Percentiles rank a stretch among this genome's conserved stretches.
Conservation (phyloP, 2,888 invertebrate genomes). For the Hesperia comma region DNA sequence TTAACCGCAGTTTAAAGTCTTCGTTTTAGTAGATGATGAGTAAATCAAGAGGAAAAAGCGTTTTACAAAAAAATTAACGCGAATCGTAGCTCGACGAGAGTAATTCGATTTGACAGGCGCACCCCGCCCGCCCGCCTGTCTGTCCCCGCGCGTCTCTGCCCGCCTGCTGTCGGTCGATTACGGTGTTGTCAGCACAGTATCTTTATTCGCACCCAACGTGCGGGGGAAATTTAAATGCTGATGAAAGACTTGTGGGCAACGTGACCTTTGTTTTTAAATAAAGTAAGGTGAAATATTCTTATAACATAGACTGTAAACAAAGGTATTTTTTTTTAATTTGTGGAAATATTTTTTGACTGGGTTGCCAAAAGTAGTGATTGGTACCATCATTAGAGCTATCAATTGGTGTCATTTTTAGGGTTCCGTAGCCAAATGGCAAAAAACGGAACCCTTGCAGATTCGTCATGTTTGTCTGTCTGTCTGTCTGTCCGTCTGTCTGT, state of each 20-base stretch:
- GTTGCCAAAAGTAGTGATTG: not conserved
- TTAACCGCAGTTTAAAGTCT: conserved; percentile 43
- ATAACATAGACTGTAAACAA: not conserved
- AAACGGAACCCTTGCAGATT: no score
- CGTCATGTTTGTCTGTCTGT: no score
- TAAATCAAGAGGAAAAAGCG: conserved; percentile 67
- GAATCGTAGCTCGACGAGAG: conserved; percentile 57
- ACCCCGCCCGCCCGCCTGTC: conserved; percentile 54
- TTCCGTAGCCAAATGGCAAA: no score
- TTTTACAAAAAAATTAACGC: conserved; percentile 62
- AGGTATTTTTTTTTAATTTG: not conserved
- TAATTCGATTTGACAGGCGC: conserved; percentile 74
- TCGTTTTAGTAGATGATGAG: conserved; percentile 49
- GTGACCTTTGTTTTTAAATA: conserved; percentile 12
- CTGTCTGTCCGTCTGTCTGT: no score
- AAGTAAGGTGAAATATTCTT: not conserved
- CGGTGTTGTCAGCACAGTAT: conserved; percentile 60
- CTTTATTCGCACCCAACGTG: conserved; percentile 44
- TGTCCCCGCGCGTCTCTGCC: conserved; percentile 51
- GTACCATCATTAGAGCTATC: no score
- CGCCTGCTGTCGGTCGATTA: conserved; percentile 66
- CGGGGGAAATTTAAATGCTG: conserved; percentile 22
- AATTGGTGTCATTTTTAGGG: no score
- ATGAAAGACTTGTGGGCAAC: conserved; percentile 10
- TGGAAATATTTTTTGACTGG: not conserved